A percentile compares a stretch with the other conserved stretches of the same genome.
These are phyloP conservation scores for Andrena haemorrhoa DNA, from an alignment of 2,888 invertebrate species.

Conservation along the genomic window DNA sequence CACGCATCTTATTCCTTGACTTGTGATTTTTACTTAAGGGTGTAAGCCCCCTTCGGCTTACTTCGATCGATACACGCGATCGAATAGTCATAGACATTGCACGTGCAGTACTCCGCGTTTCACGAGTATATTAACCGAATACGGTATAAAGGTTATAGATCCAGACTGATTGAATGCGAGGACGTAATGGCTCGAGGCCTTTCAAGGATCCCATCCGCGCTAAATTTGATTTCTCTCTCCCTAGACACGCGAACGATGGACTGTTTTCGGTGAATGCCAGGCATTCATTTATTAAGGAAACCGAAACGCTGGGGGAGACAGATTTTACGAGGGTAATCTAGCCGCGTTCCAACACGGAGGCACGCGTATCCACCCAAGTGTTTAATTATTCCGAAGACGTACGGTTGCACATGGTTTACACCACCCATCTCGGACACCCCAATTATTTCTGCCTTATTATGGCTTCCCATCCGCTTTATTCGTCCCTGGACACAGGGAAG, in stretches of 20 bases:
- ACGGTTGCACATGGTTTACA: slow-evolving; percentile 26
- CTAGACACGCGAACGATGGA: slow-evolving; percentile 23
- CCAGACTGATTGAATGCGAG: slow-evolving; percentile 37
- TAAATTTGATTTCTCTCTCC: neutral
- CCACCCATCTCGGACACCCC: slow-evolving; percentile 2
- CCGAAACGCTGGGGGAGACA: slow-evolving; percentile 42
- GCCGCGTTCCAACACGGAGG: slow-evolving; percentile 22
- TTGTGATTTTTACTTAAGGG: no score
- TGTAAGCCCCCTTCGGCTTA: neutral
- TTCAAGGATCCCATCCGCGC: slow-evolving; percentile 12
- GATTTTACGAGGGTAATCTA: slow-evolving; percentile 63
- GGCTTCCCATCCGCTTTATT: neutral
- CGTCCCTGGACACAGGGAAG: neutral
- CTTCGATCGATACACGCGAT: neutral
- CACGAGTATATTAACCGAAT: slow-evolving; percentile 15
- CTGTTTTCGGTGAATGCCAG: slow-evolving; percentile 28
- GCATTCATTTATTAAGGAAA: slow-evolving; percentile 54
- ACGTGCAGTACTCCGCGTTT: slow-evolving; percentile 24
- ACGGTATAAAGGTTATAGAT: slow-evolving; percentile 39
- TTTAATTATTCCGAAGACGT: slow-evolving; percentile 62
- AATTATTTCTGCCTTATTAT: slow-evolving; percentile 43
- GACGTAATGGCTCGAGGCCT: neutral
- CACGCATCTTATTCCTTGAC: no score
- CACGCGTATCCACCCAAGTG: slow-evolving; percentile 21
- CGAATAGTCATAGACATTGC: slow-evolving; percentile 8